Evolutionary conservation across 1,140 invertebrate species (phyloP).

Genomic region (Papilio aristodemus): DNA sequence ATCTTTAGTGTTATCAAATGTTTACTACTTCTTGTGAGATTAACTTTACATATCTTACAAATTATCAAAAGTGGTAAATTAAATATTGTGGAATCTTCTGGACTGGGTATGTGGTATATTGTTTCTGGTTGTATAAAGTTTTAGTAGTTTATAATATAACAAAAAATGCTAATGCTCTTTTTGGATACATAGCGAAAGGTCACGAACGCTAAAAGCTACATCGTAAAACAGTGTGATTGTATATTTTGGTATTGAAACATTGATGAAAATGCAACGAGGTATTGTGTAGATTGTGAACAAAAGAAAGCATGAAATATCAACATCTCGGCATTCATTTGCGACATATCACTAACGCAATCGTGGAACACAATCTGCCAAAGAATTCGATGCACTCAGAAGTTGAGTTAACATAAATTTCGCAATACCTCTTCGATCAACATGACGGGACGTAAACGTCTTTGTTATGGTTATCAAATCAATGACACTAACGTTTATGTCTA

Average conservation of each 20-base stretch:
- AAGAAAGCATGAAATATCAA: background rate
- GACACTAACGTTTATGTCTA: background rate
- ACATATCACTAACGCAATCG: background rate
- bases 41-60: background rate
- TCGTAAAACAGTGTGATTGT: too few relatives aligned
- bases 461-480: background rate
- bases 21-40: too few relatives aligned
- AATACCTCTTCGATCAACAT: constrained; percentile 2
- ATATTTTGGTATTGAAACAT: too few relatives aligned
- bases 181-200: too few relatives aligned
- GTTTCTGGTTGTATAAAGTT: too few relatives aligned
- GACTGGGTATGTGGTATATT: too few relatives aligned
- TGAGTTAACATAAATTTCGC: background rate
- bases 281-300: background rate
- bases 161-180: too few relatives aligned
- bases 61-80: background rate
- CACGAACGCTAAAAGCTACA: too few relatives aligned
- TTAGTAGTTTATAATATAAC: too few relatives aligned
- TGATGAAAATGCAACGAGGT: too few relatives aligned
- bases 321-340: background rate
- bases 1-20: background rate
- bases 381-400: constrained; percentile 19
- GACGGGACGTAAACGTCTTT: background rate
- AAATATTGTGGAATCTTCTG: too few relatives aligned
- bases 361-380: background rate